Evolutionary conservation across 2,797 vertebrate genomes (phyloP).

Genomic region (Argentina silus): DNA sequence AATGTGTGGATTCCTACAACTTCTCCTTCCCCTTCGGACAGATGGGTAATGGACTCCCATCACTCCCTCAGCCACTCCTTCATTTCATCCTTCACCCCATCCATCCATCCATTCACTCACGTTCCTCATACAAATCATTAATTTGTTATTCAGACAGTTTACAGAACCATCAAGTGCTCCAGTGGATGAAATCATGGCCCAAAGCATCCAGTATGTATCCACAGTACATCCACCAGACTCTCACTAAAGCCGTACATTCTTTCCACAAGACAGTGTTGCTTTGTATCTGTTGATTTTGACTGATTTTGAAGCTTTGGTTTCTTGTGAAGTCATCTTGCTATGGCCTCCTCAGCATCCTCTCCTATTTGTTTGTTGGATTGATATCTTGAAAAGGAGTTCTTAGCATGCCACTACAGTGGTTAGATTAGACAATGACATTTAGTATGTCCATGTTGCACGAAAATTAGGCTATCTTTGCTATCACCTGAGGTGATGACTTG

Average conservation of each 20-base stretch:
- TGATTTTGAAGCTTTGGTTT: neutral
- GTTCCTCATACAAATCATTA: slow-evolving; percentile 74
- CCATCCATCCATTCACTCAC: slow-evolving; percentile 55
- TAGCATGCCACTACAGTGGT: neutral
- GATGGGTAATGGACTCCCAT: slow-evolving; percentile 32
- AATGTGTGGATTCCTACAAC: slow-evolving; percentile 29
- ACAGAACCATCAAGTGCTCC: slow-evolving; percentile 85
- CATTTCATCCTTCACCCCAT: slow-evolving; percentile 56
- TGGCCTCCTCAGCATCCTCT: neutral
- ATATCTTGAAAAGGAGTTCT: neutral
- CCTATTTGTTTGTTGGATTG: neutral
- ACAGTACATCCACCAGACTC: slow-evolving; percentile 53
- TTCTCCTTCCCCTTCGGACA: slow-evolving; percentile 36
- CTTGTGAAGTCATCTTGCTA: neutral
- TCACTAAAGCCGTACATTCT: slow-evolving; percentile 52
- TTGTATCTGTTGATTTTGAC: neutral
- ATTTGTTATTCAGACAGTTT: slow-evolving; percentile 86
- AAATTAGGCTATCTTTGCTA: slow-evolving; percentile 15
- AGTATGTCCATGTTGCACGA: slow-evolving; percentile 2
- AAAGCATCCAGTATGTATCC: slow-evolving; percentile 85
- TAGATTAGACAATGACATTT: neutral
- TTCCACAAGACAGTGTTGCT: slow-evolving; percentile 25
- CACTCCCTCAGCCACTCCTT: slow-evolving; percentile 7
- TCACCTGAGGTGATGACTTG: slow-evolving; percentile 16
- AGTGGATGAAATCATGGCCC: slow-evolving; percentile 89